These are phyloP conservation scores for Takifugu bimaculatus DNA, from an alignment of 2,113 vertebrate genomes.

Conservation along the genomic window DNA sequence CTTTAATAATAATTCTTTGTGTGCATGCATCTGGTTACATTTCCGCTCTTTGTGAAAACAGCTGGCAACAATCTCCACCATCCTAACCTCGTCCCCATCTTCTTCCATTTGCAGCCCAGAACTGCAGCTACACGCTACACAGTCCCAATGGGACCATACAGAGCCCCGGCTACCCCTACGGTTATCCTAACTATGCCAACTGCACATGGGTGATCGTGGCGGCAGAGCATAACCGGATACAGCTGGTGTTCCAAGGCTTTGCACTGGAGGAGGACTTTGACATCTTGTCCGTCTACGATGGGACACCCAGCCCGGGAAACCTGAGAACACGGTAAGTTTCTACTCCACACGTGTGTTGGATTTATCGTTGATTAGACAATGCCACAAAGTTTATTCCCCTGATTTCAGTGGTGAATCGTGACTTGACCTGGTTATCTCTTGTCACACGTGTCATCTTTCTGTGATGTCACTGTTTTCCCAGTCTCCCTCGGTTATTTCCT, in stretches of 20 bases:
- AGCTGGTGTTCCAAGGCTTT: slow-evolving; percentile 97
- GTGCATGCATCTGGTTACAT: slow-evolving; percentile 9
- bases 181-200: slow-evolving; percentile 99
- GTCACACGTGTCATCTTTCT: too few relatives aligned
- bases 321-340: slow-evolving; percentile 84
- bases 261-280: slow-evolving; percentile 98
- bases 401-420: too few relatives aligned
- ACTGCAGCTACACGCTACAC: slow-evolving; percentile 90
- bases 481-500: too few relatives aligned
- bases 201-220: slow-evolving; percentile 96
- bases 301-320: slow-evolving; percentile 85
- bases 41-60: slow-evolving; percentile 12
- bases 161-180: slow-evolving; percentile 95
- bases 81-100: neutral
- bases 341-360: slow-evolving; percentile 1
- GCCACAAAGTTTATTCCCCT: too few relatives aligned
- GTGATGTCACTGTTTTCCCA: too few relatives aligned
- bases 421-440: too few relatives aligned
- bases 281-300: slow-evolving; percentile 92
- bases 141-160: slow-evolving; percentile 95
- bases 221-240: slow-evolving; percentile 92
- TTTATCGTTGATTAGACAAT: too few relatives aligned
- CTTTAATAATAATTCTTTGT: slow-evolving; percentile 43
- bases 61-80: slow-evolving; percentile 28
- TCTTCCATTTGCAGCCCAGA: slow-evolving; percentile 82